Percentiles rank a stretch among this genome's conserved stretches.
Conservation (phyloP, 2,888 invertebrate species). For the Hypselothyrea guttata region DNA sequence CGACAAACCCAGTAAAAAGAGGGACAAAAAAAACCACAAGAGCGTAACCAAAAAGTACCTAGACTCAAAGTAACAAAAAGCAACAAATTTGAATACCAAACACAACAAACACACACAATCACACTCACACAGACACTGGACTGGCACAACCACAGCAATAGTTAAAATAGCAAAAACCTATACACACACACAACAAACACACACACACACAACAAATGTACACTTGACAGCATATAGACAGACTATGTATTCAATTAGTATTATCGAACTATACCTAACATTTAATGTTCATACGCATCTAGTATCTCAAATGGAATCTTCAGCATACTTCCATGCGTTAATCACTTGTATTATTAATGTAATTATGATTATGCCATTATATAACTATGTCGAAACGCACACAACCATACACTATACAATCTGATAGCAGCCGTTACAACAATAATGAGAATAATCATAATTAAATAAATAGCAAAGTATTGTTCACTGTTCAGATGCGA, state of each 20-base stretch:
- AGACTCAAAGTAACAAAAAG: conserved; percentile 24
- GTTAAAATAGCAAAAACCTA: conserved; percentile 18
- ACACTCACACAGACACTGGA: conserved; percentile 3
- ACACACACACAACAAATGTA: conserved; percentile 4
- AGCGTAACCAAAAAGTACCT: conserved; percentile 58
- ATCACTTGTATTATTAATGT: too few species aligned
- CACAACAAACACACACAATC: conserved; percentile 20
- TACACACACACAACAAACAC: conserved; percentile 12
- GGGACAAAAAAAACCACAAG: conserved; percentile 20
- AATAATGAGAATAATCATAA: neutral
- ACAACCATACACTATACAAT: neutral
- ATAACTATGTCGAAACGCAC: too few species aligned
- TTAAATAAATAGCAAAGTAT: neutral
- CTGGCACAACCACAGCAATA: conserved; percentile 30
- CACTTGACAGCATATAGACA: conserved; percentile 11
- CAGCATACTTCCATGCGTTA: conserved; percentile 10
- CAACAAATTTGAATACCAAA: conserved; percentile 46
- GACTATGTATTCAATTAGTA: conserved; percentile 30
- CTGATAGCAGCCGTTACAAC: too few species aligned
- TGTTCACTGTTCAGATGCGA: too few species aligned
- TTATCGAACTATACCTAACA: conserved; percentile 24
- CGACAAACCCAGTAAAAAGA: too few species aligned
- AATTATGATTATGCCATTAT: too few species aligned
- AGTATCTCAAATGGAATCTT: conserved; percentile 28
- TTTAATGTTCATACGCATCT: conserved; percentile 15